Percentiles rank a stretch among this genome's conserved stretches.
These are phyloP conservation scores for Octopus bimaculoides DNA, from an alignment of 1,140 invertebrate species.

Conservation along the genomic window DNA sequence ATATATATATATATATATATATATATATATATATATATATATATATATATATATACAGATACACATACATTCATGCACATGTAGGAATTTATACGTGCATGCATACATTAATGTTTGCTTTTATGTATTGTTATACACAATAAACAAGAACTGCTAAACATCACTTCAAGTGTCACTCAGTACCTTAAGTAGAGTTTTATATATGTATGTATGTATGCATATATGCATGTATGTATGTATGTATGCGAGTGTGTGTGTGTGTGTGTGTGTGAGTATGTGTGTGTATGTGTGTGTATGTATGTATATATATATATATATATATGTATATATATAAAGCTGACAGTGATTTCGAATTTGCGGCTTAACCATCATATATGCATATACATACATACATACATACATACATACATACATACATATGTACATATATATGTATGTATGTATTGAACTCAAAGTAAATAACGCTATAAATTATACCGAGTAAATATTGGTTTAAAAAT, in stretches of 20 bases:
- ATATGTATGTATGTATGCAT: not conserved
- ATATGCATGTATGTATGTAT: not conserved
- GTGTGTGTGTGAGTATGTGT: not conserved
- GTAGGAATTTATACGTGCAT: not conserved
- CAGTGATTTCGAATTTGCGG: not conserved
- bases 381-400: not conserved
- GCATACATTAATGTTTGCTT: too few species aligned
- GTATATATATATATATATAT: not conserved
- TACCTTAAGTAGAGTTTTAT: not conserved
- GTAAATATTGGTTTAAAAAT: too few species aligned
- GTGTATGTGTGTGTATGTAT: not conserved
- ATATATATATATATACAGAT: not conserved
- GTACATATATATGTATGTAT: not conserved
- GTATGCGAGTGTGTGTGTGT: not conserved
- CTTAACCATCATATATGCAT: not conserved
- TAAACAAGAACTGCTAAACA: too few species aligned
- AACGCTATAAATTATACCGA: too few species aligned
- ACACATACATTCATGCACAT: not conserved
- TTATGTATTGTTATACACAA: too few species aligned
- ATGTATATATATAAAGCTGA: not conserved
- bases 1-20: constrained; percentile 4
- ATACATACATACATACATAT: not conserved
- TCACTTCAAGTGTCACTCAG: accelerated
- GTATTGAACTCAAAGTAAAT: not conserved
- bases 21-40: constrained; percentile 4